Evolutionary conservation across 2,113 vertebrate species (phyloP).

Genomic region (Mungos mungo): DNA sequence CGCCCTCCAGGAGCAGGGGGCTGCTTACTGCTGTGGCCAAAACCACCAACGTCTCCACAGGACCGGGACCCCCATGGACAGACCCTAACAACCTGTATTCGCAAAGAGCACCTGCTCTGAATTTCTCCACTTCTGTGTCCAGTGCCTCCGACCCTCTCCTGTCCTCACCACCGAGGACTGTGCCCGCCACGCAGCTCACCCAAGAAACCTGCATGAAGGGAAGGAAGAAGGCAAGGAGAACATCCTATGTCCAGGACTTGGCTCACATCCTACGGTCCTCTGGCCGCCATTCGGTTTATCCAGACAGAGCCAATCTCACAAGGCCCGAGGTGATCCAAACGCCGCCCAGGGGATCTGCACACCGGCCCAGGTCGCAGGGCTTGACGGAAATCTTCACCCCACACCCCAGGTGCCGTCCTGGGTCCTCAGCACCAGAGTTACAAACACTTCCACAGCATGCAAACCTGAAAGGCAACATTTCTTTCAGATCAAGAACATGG

Average conservation of each 20-base stretch:
- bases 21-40: constrained; percentile 30
- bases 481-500: not conserved
- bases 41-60: constrained; percentile 52
- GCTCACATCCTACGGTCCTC: not conserved
- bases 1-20: constrained; percentile 29
- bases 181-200: not conserved
- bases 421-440: not conserved
- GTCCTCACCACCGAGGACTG: not conserved
- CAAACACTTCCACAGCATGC: not conserved
- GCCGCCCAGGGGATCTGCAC: not conserved
- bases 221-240: not conserved
- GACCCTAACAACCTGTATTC: too few relatives aligned
- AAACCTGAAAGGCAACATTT: constrained; percentile 21
- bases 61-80: constrained; percentile 37
- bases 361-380: not conserved
- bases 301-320: not conserved
- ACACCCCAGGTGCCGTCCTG: fast-evolving
- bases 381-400: not conserved
- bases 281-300: not conserved
- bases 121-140: too few relatives aligned
- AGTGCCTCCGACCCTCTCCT: not conserved
- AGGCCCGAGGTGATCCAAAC: not conserved
- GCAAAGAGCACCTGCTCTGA: too few relatives aligned
- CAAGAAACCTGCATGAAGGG: not conserved
- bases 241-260: not conserved